These are phyloP conservation scores for Drosophila watanabei DNA, from an alignment of 1,140 invertebrate species.

Conservation along the genomic window DNA sequence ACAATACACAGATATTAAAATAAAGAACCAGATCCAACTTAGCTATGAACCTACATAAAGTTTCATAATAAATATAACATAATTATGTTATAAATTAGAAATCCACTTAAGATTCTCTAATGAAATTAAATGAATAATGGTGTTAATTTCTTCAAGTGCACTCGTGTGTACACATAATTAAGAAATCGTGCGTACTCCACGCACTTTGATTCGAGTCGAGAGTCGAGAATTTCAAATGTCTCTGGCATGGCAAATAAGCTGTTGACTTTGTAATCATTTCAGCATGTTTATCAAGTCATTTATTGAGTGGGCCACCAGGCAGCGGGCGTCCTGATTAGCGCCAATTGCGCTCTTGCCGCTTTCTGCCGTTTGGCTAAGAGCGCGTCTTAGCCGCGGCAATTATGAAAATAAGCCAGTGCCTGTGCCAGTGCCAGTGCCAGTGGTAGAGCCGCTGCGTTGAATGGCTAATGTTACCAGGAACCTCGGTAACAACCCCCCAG, in stretches of 20 bases:
- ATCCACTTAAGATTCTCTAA: background rate
- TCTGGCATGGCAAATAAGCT: constrained; percentile 67
- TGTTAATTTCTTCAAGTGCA: constrained; percentile 32
- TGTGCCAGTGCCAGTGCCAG: constrained; percentile 7
- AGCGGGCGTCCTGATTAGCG: constrained; percentile 29
- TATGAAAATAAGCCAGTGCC: constrained; percentile 75
- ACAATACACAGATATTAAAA: background rate
- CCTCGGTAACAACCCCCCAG: constrained; percentile 12
- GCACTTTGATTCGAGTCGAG: constrained; percentile 51
- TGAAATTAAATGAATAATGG: background rate
- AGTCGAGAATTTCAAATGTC: constrained; percentile 58
- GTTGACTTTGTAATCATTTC: constrained; percentile 77
- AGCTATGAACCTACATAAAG: background rate
- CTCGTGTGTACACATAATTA: constrained; percentile 76
- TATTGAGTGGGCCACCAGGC: constrained; percentile 21
- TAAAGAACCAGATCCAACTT: background rate
- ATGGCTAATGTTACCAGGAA: constrained; percentile 43
- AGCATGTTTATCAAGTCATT: constrained; percentile 66
- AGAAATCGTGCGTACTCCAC: constrained; percentile 60
- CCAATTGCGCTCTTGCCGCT: constrained; percentile 27
- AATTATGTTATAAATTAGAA: background rate
- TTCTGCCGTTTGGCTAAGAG: constrained; percentile 35
- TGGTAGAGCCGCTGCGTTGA: constrained; percentile 14
- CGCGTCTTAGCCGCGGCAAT: constrained; percentile 50
- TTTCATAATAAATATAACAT: background rate